Conservation (phyloP, 2,888 invertebrate genomes). For the Cantharis nigra region DNA sequence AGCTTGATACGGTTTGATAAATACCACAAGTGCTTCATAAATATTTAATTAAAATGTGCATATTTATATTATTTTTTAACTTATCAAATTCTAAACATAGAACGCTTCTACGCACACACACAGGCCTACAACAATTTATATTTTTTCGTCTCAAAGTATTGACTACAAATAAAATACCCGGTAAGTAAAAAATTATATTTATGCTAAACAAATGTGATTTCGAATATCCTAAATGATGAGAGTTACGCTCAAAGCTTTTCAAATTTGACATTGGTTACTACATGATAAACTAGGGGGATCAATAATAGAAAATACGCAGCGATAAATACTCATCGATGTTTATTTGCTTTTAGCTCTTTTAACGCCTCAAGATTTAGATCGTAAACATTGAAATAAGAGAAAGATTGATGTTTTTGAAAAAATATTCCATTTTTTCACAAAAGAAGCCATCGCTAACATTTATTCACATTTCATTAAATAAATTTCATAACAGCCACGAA, state of each 20-base stretch:
- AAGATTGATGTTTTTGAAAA: neutral
- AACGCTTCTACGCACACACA: neutral
- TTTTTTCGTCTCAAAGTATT: neutral
- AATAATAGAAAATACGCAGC: neutral
- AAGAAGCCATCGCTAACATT: neutral
- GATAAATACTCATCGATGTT: neutral
- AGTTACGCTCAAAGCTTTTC: neutral
- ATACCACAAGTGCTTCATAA: constrained; percentile 29
- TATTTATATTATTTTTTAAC: constrained; percentile 5
- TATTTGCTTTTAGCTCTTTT: neutral
- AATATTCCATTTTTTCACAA: neutral
- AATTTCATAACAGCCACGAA: neutral
- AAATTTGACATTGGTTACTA: neutral
- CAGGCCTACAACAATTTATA: neutral
- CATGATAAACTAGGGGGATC: neutral
- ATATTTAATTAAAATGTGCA: constrained; percentile 14
- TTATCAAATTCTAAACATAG: neutral
- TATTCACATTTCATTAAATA: neutral
- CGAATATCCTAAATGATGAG: neutral
- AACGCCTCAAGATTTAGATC: neutral
- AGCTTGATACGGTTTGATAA: constrained; percentile 27
- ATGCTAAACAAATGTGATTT: neutral
- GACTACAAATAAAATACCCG: neutral
- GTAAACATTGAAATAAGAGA: neutral
- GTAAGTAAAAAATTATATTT: neutral